phyloP scores from a whole-genome alignment of 92 coral and sea anemone species.

The Ricordea florida region DNA sequence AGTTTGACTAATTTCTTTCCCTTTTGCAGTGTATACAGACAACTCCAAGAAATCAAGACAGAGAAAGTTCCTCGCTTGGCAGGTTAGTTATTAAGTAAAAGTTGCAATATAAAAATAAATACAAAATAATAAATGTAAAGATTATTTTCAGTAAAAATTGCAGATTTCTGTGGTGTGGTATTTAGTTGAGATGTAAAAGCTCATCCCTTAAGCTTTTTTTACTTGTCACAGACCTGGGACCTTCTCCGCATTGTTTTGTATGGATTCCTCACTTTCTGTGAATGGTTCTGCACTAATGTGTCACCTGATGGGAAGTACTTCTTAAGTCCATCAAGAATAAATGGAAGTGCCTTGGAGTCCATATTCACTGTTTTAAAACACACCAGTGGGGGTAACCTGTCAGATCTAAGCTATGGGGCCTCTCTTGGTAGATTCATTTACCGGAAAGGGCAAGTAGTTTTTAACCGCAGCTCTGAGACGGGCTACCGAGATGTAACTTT shows the following conservation, averaged over 20 bases:
- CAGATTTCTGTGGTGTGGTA: no score
- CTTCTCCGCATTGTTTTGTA: conserved; percentile 12
- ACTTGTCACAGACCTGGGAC: conserved; percentile 27
- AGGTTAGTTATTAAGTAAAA: not conserved
- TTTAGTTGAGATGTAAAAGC: no score
- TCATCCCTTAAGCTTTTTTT: not conserved
- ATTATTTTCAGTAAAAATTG: not conserved
- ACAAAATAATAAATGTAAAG: not conserved
- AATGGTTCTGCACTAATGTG: conserved; percentile 18
- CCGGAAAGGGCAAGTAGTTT: not conserved
- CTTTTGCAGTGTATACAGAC: not conserved
- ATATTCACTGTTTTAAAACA: conserved; percentile 10
- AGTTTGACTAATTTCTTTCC: not conserved
- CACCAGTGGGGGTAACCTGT: conserved; percentile 30
- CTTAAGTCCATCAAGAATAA: conserved; percentile 18
- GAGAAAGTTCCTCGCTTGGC: conserved; percentile 11
- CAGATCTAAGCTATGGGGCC: conserved; percentile 7
- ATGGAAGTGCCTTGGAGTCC: conserved; percentile 41
- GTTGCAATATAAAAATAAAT: not conserved
- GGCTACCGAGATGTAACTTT: conserved; percentile 6
- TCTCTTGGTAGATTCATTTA: conserved; percentile 1
- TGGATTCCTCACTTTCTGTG: conserved; percentile 23
- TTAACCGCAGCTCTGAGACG: not conserved
- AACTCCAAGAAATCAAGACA: not conserved
- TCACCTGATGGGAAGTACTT: conserved; percentile 26